Conservation (phyloP, 2,888 invertebrate genomes). For the Pycnomerus fuliginosus region DNA sequence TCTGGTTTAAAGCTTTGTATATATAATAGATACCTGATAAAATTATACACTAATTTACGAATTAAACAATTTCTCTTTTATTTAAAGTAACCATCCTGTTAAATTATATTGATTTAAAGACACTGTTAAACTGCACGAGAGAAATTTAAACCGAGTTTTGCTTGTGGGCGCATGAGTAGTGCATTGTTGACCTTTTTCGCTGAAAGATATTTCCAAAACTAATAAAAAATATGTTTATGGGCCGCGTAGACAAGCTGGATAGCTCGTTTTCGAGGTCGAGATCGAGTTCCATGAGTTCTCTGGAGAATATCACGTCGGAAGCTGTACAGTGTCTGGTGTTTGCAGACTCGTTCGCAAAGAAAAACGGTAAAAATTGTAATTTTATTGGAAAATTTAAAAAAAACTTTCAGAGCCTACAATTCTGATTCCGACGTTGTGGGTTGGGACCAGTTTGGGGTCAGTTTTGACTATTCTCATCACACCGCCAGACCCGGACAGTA, state of each 20-base stretch:
- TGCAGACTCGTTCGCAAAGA: slow-evolving; percentile 92
- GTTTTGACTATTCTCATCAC: slow-evolving; percentile 90
- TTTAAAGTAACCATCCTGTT: too few relatives aligned
- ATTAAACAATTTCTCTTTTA: neutral
- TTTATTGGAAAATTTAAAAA: neutral
- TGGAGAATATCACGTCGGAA: slow-evolving; percentile 95
- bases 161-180: slow-evolving; percentile 43
- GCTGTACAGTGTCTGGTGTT: slow-evolving; percentile 95
- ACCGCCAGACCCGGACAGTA: slow-evolving; percentile 75
- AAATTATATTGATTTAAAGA: slow-evolving; percentile 22
- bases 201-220: slow-evolving; percentile 28
- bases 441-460: slow-evolving; percentile 96
- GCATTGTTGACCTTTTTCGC: slow-evolving; percentile 23
- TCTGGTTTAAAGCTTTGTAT: neutral
- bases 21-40: neutral
- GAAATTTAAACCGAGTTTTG: slow-evolving; percentile 14
- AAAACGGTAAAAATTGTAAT: slow-evolving; percentile 71
- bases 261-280: slow-evolving; percentile 94
- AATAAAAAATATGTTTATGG: slow-evolving; percentile 55
- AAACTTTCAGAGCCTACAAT: slow-evolving; percentile 72
- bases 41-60: neutral
- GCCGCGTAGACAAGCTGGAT: slow-evolving; percentile 93
- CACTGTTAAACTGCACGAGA: slow-evolving; percentile 3
- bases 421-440: slow-evolving; percentile 90
- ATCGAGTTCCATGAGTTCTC: slow-evolving; percentile 96